These are phyloP conservation scores for Nibea albiflora DNA, from an alignment of 2,113 vertebrate species.

Conservation along the genomic window DNA sequence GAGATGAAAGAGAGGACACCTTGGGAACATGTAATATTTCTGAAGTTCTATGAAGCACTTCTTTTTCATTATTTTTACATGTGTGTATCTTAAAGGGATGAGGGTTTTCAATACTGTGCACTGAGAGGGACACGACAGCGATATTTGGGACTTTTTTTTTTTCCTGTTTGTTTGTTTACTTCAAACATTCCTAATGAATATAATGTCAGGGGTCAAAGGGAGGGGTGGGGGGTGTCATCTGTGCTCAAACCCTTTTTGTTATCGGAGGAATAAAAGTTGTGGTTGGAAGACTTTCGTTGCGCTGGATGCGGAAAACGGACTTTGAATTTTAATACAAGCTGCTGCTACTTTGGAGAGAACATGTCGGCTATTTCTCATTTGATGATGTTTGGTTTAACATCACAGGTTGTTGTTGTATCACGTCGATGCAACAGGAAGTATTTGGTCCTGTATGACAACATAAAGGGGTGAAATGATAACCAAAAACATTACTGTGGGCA, in stretches of 20 bases:
- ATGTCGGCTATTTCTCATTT: conserved; percentile 60
- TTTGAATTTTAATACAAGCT: conserved; percentile 65
- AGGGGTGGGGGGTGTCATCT: conserved; percentile 15
- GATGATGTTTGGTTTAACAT: conserved; percentile 38
- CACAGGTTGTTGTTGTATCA: conserved; percentile 32
- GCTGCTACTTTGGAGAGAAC: conserved; percentile 75
- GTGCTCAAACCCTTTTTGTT: conserved; percentile 37
- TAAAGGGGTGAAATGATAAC: conserved; percentile 64
- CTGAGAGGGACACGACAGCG: conserved; percentile 75
- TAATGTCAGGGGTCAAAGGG: conserved; percentile 44
- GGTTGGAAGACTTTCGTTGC: conserved; percentile 69
- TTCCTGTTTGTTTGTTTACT: conserved; percentile 67
- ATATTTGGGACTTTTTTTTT: conserved; percentile 64
- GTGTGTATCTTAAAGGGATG: conserved; percentile 68
- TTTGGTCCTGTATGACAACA: conserved; percentile 34
- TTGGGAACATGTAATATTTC: conserved; percentile 34
- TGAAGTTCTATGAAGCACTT: conserved; percentile 63
- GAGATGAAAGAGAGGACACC: conserved; percentile 65
- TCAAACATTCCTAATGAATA: conserved; percentile 80
- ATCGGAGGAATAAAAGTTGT: conserved; percentile 46
- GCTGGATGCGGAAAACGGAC: conserved; percentile 76
- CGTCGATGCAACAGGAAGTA: conserved; percentile 26
- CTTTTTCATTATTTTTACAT: conserved; percentile 59
- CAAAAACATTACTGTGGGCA: conserved; percentile 76
- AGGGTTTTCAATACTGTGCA: conserved; percentile 67